A percentile compares a stretch with the other conserved stretches of the same genome.
These are phyloP conservation scores for Protomyctophum bolini DNA, from an alignment of 2,113 vertebrate genomes.

Conservation along the genomic window DNA sequence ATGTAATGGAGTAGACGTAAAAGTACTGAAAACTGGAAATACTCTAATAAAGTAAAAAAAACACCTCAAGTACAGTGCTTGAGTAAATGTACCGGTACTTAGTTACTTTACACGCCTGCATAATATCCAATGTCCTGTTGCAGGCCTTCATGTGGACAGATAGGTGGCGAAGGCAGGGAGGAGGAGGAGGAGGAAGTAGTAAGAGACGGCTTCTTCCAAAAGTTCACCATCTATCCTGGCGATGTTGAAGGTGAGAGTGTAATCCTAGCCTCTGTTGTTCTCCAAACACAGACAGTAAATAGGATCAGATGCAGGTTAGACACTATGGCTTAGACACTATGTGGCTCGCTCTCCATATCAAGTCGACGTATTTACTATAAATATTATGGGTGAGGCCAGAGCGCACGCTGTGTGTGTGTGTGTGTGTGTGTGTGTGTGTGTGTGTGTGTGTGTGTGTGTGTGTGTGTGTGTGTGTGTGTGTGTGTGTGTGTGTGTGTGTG, in stretches of 20 bases:
- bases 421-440: conserved; percentile 25
- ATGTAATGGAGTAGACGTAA: no score
- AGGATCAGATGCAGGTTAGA: conserved; percentile 69
- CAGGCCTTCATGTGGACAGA: conserved; percentile 2
- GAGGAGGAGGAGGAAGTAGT: not conserved
- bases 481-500: not conserved
- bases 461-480: not conserved
- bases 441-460: conserved; percentile 6
- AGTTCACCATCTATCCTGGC: not conserved
- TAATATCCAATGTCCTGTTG: not conserved
- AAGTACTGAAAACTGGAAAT: no score
- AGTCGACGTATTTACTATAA: conserved; percentile 76
- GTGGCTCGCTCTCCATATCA: conserved; percentile 60
- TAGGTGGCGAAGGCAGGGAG: not conserved
- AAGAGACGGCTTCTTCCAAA: conserved; percentile 14
- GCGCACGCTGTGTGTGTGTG: conserved; percentile 30
- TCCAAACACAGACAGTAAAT: conserved; percentile 72
- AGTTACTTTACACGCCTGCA: no score
- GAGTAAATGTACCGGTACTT: no score
- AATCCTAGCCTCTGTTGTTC: conserved; percentile 69
- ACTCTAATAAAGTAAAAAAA: no score
- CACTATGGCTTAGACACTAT: conserved; percentile 56
- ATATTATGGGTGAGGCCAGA: conserved; percentile 76
- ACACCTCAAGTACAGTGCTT: no score
- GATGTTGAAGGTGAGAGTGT: conserved; percentile 73